phyloP scores from a whole-genome alignment of 1,140 invertebrate genomes.

The Bursaphelenchus mucronatus region DNA sequence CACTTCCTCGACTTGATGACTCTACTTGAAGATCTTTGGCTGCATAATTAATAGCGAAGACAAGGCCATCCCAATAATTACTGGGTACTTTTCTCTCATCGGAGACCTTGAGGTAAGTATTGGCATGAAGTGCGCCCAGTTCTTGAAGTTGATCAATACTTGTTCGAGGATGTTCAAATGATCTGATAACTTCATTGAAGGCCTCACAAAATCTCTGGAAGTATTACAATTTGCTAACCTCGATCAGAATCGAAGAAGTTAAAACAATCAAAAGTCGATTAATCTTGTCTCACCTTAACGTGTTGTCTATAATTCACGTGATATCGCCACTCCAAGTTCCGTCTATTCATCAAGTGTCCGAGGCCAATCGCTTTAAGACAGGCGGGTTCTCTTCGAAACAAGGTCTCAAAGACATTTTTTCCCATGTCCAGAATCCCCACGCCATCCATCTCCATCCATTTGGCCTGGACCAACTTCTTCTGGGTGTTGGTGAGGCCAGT shows the following conservation, averaged over 20 bases:
- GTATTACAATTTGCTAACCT: neutral
- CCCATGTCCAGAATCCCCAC: constrained; percentile 22
- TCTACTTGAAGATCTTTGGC: constrained; percentile 40
- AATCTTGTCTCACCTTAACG: constrained; percentile 16
- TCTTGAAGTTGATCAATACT: constrained; percentile 25
- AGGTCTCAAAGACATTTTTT: constrained; percentile 35
- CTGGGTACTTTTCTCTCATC: constrained; percentile 7
- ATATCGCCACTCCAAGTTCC: constrained; percentile 16
- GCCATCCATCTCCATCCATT: constrained; percentile 32
- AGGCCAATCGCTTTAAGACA: constrained; percentile 31
- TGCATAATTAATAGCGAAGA: constrained; percentile 37
- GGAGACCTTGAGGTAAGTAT: neutral
- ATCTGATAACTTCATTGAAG: constrained; percentile 28
- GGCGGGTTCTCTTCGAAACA: constrained; percentile 27
- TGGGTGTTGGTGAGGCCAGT: constrained; percentile 29
- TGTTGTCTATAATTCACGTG: constrained; percentile 28
- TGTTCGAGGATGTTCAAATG: constrained; percentile 29
- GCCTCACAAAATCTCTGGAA: constrained; percentile 36
- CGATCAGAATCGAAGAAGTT: neutral
- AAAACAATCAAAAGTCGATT: neutral
- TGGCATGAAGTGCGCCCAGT: constrained; percentile 28
- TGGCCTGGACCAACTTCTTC: constrained; percentile 29
- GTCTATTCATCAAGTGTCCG: constrained; percentile 9
- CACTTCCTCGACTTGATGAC: constrained; percentile 27
- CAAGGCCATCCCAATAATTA: constrained; percentile 37